These are phyloP conservation scores for Caenorhabditis afra DNA, from an alignment of 2,888 invertebrate genomes.

Conservation along the genomic window DNA sequence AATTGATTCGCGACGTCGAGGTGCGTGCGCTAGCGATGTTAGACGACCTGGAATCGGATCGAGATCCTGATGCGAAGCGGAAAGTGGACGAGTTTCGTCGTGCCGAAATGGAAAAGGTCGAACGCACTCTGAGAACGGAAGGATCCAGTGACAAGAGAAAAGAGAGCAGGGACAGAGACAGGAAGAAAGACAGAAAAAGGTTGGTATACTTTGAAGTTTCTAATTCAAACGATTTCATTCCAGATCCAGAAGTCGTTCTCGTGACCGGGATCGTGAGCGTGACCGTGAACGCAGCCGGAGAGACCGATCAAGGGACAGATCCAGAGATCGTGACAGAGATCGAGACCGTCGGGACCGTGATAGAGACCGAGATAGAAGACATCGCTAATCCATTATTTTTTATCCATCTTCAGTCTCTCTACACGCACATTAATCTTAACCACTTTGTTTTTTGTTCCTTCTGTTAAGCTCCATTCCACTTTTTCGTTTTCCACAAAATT, in stretches of 20 bases:
- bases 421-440: too few relatives aligned
- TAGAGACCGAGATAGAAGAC: conserved; percentile 16
- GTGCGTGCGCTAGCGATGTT: conserved; percentile 75
- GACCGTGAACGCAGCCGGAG: conserved; percentile 20
- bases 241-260: conserved; percentile 38
- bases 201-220: not conserved
- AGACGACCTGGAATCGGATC: conserved; percentile 75
- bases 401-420: not conserved
- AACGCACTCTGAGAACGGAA: conserved; percentile 48
- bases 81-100: conserved; percentile 62
- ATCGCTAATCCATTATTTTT: not conserved
- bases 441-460: not conserved
- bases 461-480: too few relatives aligned
- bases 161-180: conserved; percentile 19
- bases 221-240: not conserved
- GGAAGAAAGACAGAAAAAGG: conserved; percentile 35
- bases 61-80: conserved; percentile 59
- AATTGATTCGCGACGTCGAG: conserved; percentile 63
- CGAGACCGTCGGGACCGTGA: conserved; percentile 26
- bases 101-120: conserved; percentile 61
- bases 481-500: not conserved
- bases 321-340: conserved; percentile 29
- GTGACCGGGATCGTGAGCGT: conserved; percentile 20
- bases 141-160: not conserved
- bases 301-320: conserved; percentile 32